phyloP scores from a whole-genome alignment of 2,797 vertebrate species.

The Enteromius argenteus region DNA sequence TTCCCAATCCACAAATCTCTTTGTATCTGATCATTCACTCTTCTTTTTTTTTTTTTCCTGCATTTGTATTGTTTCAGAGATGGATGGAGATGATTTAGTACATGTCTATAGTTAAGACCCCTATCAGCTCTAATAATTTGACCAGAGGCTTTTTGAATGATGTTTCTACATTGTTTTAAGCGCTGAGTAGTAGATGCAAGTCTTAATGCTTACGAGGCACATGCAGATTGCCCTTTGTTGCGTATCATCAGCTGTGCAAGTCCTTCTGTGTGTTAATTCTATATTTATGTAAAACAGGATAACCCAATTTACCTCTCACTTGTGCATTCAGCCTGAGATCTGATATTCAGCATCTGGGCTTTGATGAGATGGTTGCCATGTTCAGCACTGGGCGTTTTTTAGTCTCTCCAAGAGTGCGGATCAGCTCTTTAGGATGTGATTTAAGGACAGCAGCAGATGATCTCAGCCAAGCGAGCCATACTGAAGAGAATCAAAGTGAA shows the following conservation, averaged over 20 bases:
- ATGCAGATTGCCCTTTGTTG: slow-evolving; percentile 59
- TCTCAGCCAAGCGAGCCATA: neutral
- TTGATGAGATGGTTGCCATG: slow-evolving; percentile 78
- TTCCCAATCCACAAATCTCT: neutral
- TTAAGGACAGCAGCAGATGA: slow-evolving; percentile 21
- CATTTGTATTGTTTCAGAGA: neutral
- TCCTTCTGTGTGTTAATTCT: slow-evolving; percentile 78
- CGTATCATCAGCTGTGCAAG: slow-evolving; percentile 69
- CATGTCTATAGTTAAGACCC: neutral
- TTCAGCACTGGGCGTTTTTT: slow-evolving; percentile 69
- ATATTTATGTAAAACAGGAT: slow-evolving; percentile 78
- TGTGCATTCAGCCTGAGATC: slow-evolving; percentile 77
- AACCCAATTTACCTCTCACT: slow-evolving; percentile 76
- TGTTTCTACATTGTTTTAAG: slow-evolving; percentile 15
- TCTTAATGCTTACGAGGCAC: slow-evolving; percentile 47
- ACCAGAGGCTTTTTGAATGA: neutral
- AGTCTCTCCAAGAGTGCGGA: slow-evolving; percentile 50
- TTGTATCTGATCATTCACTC: neutral
- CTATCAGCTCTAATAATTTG: neutral
- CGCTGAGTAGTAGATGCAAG: slow-evolving; percentile 11
- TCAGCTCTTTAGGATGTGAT: slow-evolving; percentile 16
- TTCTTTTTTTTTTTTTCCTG: neutral
- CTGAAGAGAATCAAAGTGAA: slow-evolving; percentile 16
- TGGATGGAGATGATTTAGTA: neutral
- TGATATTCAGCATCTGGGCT: slow-evolving; percentile 75